These are phyloP conservation scores for Menidia menidia DNA, from an alignment of 2,797 vertebrate species.

Conservation along the genomic window DNA sequence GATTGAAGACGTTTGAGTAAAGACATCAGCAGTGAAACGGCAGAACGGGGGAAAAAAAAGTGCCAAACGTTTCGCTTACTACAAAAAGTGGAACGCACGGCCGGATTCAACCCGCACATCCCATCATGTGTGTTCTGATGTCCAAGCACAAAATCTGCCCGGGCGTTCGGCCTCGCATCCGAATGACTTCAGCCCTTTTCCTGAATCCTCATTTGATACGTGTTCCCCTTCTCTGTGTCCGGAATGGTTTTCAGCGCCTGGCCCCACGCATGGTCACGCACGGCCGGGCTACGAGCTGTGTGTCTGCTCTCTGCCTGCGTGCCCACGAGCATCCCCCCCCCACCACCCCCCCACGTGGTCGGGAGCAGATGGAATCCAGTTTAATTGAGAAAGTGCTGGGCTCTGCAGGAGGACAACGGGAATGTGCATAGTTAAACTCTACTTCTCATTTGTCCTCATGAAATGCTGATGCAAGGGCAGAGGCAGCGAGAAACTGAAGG, in stretches of 20 bases:
- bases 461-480: slow-evolving; percentile 84
- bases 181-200: not conserved
- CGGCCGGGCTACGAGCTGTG: slow-evolving; percentile 13
- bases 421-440: slow-evolving; percentile 82
- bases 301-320: slow-evolving; percentile 12
- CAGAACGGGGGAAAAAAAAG: not conserved
- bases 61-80: not conserved
- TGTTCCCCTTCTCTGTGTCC: not conserved
- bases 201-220: slow-evolving; percentile 4
- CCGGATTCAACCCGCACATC: not conserved
- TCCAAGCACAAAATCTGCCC: not conserved
- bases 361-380: slow-evolving; percentile 56
- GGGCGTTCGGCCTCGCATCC: not conserved
- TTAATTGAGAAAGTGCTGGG: slow-evolving; percentile 81
- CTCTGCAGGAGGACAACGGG: slow-evolving; percentile 74
- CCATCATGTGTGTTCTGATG: not conserved
- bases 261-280: slow-evolving; percentile 23
- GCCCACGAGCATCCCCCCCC: not conserved
- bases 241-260: not conserved
- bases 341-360: slow-evolving; percentile 14
- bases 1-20: slow-evolving; percentile 3
- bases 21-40: not conserved
- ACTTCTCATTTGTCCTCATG: slow-evolving; percentile 78
- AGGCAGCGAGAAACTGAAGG: slow-evolving; percentile 58
- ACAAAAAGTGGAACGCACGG: not conserved